Percentiles rank a stretch among this genome's conserved stretches.
Conservation (phyloP, 1,140 invertebrate genomes). For the Pseudachorutes palmiensis region DNA sequence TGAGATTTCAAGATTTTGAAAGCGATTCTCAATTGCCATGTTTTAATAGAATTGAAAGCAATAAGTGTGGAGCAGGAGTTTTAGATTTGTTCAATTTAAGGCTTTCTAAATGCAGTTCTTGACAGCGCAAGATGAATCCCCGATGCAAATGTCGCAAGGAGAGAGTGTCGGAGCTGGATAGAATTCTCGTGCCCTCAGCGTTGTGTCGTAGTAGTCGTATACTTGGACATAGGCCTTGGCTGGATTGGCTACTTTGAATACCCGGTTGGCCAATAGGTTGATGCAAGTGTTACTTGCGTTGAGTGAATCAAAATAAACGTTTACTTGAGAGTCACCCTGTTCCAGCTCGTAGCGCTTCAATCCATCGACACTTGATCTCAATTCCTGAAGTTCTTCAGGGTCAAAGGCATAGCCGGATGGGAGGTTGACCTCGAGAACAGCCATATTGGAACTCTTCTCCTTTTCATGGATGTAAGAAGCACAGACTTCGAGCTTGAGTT, state of each 20-base stretch:
- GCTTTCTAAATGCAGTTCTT: background rate
- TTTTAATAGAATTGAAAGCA: background rate
- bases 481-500: constrained; percentile 14
- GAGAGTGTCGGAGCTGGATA: constrained; percentile 15
- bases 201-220: constrained; percentile 85
- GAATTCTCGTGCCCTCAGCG: constrained; percentile 48
- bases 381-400: constrained; percentile 8
- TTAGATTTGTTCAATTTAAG: background rate
- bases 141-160: constrained; percentile 24
- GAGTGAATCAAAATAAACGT: constrained; percentile 70
- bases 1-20: background rate
- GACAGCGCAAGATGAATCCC: background rate
- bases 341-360: constrained; percentile 20
- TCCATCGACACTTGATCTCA: background rate
- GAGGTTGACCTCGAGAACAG: constrained; percentile 72
- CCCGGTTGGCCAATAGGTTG: constrained; percentile 65
- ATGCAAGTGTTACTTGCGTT: constrained; percentile 1
- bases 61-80: background rate
- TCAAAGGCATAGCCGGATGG: constrained; percentile 78
- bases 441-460: constrained; percentile 64
- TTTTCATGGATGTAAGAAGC: constrained; percentile 1
- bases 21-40: background rate
- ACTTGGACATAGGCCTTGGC: constrained; percentile 71
- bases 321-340: constrained; percentile 58
- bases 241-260: constrained; percentile 73